Evolutionary conservation across 1,140 invertebrate genomes (phyloP).

Genomic region (Theocolax elegans): DNA sequence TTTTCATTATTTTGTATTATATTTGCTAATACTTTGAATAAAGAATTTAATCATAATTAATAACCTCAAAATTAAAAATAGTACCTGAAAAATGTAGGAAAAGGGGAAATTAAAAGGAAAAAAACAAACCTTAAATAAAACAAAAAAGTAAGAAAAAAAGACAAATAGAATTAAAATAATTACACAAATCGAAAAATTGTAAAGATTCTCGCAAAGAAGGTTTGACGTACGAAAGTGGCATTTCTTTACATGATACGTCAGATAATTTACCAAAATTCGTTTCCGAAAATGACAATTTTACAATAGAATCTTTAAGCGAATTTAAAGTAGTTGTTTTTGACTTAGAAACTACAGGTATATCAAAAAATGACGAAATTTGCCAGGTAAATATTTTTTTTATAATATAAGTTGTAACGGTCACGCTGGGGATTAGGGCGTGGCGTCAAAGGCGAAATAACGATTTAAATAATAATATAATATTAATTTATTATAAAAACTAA

Average conservation of each 20-base stretch:
- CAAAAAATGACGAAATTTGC: slow-evolving; percentile 11
- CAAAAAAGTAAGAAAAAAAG: slow-evolving; percentile 16
- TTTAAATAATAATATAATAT: too few relatives aligned
- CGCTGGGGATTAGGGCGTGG: too few relatives aligned
- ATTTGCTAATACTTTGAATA: too few relatives aligned
- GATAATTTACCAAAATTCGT: neutral
- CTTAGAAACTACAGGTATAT: slow-evolving; percentile 35
- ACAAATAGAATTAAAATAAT: slow-evolving; percentile 10
- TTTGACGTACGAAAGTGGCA: slow-evolving; percentile 23
- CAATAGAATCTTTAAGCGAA: neutral
- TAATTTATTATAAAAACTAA: too few relatives aligned
- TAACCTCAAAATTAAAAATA: too few relatives aligned
- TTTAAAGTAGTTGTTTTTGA: slow-evolving; percentile 27
- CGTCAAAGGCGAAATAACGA: too few relatives aligned
- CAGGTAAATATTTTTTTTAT: slow-evolving; percentile 5
- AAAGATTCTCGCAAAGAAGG: slow-evolving; percentile 14
- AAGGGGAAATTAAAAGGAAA: neutral
- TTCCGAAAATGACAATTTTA: neutral
- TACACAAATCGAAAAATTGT: neutral
- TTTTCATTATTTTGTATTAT: too few relatives aligned
- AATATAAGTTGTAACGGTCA: too few relatives aligned
- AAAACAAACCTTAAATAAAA: neutral
- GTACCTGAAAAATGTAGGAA: neutral
- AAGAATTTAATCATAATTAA: too few relatives aligned
- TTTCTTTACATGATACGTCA: slow-evolving; percentile 4